Conservation (phyloP, 1,140 invertebrate species). For the Varroa destructor region DNA sequence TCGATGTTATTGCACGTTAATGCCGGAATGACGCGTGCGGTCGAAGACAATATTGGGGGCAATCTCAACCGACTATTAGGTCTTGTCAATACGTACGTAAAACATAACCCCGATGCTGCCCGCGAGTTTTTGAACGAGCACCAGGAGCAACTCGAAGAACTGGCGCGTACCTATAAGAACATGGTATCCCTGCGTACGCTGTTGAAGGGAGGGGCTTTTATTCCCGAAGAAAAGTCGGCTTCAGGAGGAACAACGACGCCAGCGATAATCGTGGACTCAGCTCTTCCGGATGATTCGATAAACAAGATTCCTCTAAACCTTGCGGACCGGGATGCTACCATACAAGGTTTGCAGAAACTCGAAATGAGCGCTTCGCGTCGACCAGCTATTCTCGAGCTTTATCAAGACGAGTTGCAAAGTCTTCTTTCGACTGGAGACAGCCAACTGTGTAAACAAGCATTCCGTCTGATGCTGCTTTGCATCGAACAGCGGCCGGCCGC, state of each 20-base stretch:
- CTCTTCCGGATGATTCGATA: not conserved
- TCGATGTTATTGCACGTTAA: slow-evolving; percentile 41
- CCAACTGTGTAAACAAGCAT: slow-evolving; percentile 25
- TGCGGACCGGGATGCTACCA: slow-evolving; percentile 13
- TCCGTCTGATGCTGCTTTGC: slow-evolving; percentile 33
- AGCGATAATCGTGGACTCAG: not conserved
- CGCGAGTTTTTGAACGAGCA: slow-evolving; percentile 31
- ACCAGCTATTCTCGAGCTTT: slow-evolving; percentile 13
- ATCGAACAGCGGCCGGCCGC: slow-evolving; percentile 36
- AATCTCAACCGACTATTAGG: slow-evolving; percentile 32
- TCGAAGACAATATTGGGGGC: slow-evolving; percentile 19
- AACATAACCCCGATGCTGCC: slow-evolving; percentile 31
- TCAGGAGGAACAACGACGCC: slow-evolving; percentile 23
- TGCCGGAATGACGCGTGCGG: slow-evolving; percentile 18
- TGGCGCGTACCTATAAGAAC: slow-evolving; percentile 40
- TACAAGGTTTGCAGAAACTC: slow-evolving; percentile 22
- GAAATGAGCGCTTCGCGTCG: slow-evolving; percentile 1
- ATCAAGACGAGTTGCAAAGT: slow-evolving; percentile 19
- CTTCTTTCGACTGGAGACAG: slow-evolving; percentile 16
- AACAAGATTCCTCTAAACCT: slow-evolving; percentile 14
- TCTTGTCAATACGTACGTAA: slow-evolving; percentile 34
- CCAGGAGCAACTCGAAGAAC: slow-evolving; percentile 43
- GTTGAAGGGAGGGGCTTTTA: slow-evolving; percentile 13
- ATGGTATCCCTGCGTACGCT: not conserved
- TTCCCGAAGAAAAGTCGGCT: slow-evolving; percentile 7